Evolutionary conservation across 2,797 vertebrate genomes (phyloP), one percentile per base, ranked within the genome.

Genomic region (Silurus aristotelis): DNA sequence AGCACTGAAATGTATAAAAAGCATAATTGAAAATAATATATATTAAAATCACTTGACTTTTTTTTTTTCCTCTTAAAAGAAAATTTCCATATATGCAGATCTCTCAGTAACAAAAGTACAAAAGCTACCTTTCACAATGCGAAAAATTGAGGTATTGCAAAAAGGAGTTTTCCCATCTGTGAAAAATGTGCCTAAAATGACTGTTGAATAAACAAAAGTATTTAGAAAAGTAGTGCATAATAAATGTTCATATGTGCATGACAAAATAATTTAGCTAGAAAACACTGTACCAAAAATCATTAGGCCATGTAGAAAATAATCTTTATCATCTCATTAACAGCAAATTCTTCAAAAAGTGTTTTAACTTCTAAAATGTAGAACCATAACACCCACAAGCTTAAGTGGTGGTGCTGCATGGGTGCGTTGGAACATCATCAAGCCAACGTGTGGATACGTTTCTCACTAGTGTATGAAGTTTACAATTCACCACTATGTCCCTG

Each of bases 131-230:
- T 99, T 98, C 98, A 98, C 98, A 99, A 99, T 99, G 98, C 99
- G 98, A 99, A 99, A 99, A 99, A 99, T 99, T 99, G 98, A 99
- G 98, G 98, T 99, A 99, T 99, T 99, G 98, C 97, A 99, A 99
- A 99, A 99, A 99, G 98, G 98, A 99, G 97, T 98, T 98, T 98
- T 97, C 97, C 97, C 97, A 97, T 98, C 97, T 97, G 97, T 99
- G 98, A 99, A 99, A 99, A 99, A 98, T 99, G 97, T 99, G 97
- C 98, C 98, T 99, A 99, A 99, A 99, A 99, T 99, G 97, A 99
- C 98, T 98, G 97, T 98, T 97, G 97, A 97, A 98, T 98, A 89
- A 88, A 98, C 98, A 91, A 91, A 90, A 87, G 83, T 96, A 96
- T 96, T 96, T 97, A 97, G 96, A 97, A 97, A 97, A 97, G 96